Base-by-base conservation (phyloP, 1,140 invertebrate genomes). In the Procambarus clarkii region DNA sequence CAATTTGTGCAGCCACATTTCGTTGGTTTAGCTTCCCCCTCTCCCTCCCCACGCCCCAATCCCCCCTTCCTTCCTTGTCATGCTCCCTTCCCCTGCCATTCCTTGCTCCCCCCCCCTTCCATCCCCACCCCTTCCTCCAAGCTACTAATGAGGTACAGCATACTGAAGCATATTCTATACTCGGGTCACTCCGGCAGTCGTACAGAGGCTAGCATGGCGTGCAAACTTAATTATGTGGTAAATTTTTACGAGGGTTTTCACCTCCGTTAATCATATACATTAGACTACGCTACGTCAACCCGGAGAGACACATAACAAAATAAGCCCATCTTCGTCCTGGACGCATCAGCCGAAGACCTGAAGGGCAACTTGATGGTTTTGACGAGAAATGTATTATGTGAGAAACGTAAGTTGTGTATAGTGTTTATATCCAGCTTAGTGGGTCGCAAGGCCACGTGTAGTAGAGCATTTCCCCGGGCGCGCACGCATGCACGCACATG, bases 1-100 rank as follows among this genome's bases (percentile, higher is more conserved):
- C 69, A 74, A 74, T 74, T 74, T 74, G 69, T 3, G 15, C n/a
- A 34, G 69, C n/a, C 24, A 74, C 69, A 74, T 74, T 74, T 74
- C 69, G 69, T 74, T 24, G 5, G 69, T 74, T 74, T 5, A 74
- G 69, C 69, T 74, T n/a, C 60, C 13, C 5, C 60, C 13, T 15
- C 15, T 21, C 13, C 18, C 60, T 64, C 3, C 60, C 60, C 8
- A 1, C 50, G 0, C 50, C 50, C 4, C 13, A 54, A 54, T 54
- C 50, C 13, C 50, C 13, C 50, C 8, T 54, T 54, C 50, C 50
- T 13, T 54, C 50, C 50, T 5, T 34, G 34, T 1, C 50, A 54
- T 3, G 13, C 50, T 54, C 5, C 50, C 13, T 34, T 34, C 34
- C 34, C 34, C 34, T 34, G 34, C 34, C 34, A 34, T 34, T 34